Conservation (phyloP, 2,113 vertebrate species). For the Eclectus roratus region DNA sequence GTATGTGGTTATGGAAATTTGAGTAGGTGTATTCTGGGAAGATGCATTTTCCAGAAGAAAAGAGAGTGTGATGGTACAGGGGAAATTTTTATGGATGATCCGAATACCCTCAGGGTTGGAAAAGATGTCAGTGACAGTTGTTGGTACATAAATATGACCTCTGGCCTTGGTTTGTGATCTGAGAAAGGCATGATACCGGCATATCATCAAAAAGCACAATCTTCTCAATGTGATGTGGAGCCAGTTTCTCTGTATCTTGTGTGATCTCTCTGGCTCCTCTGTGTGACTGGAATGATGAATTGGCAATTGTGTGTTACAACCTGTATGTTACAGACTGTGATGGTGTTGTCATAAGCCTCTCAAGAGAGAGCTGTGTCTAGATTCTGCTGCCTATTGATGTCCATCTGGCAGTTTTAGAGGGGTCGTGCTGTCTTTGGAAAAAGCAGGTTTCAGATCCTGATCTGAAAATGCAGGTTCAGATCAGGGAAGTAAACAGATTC, state of each 20-base stretch:
- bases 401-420: neutral
- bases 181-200: neutral
- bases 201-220: neutral
- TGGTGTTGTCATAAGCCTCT: neutral
- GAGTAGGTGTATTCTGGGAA: neutral
- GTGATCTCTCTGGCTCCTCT: neutral
- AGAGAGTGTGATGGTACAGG: neutral
- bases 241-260: neutral
- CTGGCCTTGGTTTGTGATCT: neutral
- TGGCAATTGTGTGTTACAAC: neutral
- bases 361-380: neutral
- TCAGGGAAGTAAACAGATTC: neutral
- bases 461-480: neutral
- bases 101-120: neutral
- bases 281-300: neutral
- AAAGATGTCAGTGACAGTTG: neutral
- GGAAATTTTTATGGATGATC: neutral
- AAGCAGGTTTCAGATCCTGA: neutral
- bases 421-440: neutral
- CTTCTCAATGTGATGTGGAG: neutral
- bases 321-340: neutral
- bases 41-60: neutral
- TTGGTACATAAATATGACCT: neutral
- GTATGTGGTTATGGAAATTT: neutral
- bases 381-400: neutral